Base-by-base conservation (phyloP, 2,797 vertebrate species). In the Spinibarbus caldwelli region DNA sequence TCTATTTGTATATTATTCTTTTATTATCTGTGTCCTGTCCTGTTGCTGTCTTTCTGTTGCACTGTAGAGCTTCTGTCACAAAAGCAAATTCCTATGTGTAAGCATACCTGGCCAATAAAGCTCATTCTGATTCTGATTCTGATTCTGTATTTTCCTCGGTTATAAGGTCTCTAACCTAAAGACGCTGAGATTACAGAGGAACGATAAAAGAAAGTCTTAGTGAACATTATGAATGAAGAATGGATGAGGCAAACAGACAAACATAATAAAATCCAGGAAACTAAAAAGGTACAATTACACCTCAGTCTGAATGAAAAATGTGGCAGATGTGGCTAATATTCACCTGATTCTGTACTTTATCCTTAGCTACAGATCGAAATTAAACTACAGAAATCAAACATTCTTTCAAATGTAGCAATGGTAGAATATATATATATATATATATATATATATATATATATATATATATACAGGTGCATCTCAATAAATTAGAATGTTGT, bases 221-320 rank as follows among this genome's bases (percentile, higher is more conserved):
- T 31, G 29, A 45, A 59, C 14, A 41, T 62, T 41, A 26, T 73
- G 57, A 75, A 29, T 78, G 41, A 47, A 62, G 2, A 43, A 43
- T 57, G 23, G 79, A 81, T 81, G 62, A 80, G 78, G 62, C 78
- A 68, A 80, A 80, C 29, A 80, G 78, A 80, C 43, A 68, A 67
- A 80, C 62, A 68, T 49, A 49, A 80, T 80, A 80, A 52, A 80
- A 52, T 66, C 78, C 43, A 80, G 78, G 78, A 80, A 80, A 47
- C 78, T 80, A 23, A 75, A 73, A 85, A 68, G 70, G 66, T 79
- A 62, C 67, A 85, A 80, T 71, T 80, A 41, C 70, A 67, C 71
- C 12, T 80, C 49, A 43, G 80, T 71, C 36, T 72, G 67, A 82
- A 82, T 82, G 66, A 54, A 72, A 82, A 82, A 41, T n/a, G n/a